phyloP scores from a whole-genome alignment of 2,888 invertebrate genomes.

The Morpho achilles region DNA sequence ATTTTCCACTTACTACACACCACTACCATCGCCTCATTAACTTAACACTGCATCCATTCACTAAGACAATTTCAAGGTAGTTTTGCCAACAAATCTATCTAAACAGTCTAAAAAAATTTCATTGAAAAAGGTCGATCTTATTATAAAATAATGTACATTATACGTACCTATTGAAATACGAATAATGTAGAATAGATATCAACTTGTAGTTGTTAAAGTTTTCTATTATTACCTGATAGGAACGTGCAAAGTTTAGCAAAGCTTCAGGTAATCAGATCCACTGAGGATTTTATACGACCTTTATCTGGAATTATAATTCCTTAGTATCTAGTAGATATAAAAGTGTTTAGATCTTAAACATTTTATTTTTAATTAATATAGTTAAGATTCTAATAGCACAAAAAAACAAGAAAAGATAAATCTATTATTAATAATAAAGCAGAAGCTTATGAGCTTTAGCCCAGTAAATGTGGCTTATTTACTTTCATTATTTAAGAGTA shows the following conservation, averaged over 20 bases:
- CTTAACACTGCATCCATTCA: too few relatives aligned
- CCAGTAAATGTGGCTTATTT: neutral
- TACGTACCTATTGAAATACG: neutral
- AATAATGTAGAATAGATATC: neutral
- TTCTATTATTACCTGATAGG: slow-evolving; percentile 14
- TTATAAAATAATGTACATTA: neutral
- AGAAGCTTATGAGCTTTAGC: too few relatives aligned
- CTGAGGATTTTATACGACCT: slow-evolving; percentile 9
- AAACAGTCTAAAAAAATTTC: too few relatives aligned
- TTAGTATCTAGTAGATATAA: neutral
- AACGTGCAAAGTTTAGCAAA: slow-evolving; percentile 10
- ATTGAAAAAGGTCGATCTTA: neutral
- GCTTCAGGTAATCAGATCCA: slow-evolving; percentile 9
- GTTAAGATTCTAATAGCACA: too few relatives aligned
- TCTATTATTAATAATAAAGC: too few relatives aligned
- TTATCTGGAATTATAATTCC: slow-evolving; percentile 3
- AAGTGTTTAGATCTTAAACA: too few relatives aligned
- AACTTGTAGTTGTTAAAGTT: slow-evolving; percentile 7
- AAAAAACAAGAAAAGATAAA: too few relatives aligned
- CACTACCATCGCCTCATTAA: too few relatives aligned
- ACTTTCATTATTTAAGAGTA: neutral
- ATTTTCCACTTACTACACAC: too few relatives aligned
- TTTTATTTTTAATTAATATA: too few relatives aligned
- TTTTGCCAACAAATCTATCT: too few relatives aligned
- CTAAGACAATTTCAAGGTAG: too few relatives aligned